These are phyloP conservation scores for Parapsyche elsis DNA, from an alignment of 1,140 invertebrate genomes.

Conservation along the genomic window DNA sequence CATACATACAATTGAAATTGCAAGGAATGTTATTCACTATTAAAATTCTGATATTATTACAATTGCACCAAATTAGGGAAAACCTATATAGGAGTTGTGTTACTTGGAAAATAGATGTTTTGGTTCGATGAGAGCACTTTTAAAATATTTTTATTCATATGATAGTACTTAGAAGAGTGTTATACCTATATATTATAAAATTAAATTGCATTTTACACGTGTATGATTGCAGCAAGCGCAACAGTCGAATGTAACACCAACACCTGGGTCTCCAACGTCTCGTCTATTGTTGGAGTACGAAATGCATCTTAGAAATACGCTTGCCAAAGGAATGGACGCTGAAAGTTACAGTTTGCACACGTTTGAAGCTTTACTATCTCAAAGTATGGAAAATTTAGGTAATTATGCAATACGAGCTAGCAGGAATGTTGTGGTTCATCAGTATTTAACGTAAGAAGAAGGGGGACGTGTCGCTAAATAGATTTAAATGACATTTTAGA, in stretches of 20 bases:
- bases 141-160: not conserved
- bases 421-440: no score
- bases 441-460: no score
- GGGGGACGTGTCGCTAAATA: not conserved
- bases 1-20: not conserved
- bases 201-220: not conserved
- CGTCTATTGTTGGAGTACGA: conserved; percentile 92
- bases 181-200: not conserved
- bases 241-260: conserved; percentile 74
- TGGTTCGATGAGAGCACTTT: not conserved
- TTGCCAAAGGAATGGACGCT: conserved; percentile 94
- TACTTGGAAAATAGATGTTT: not conserved
- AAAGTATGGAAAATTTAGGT: conserved; percentile 96
- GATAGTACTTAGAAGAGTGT: not conserved
- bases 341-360: conserved; percentile 94
- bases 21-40: not conserved
- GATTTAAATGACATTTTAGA: conserved; percentile 68
- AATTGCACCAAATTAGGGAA: not conserved
- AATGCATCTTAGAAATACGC: conserved; percentile 92
- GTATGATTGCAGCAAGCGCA: conserved; percentile 61
- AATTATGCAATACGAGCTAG: conserved; percentile 52
- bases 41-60: not conserved
- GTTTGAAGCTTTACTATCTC: conserved; percentile 90
- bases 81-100: not conserved
- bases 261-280: conserved; percentile 87